Base-by-base conservation (phyloP, 2,888 invertebrate genomes). In the Leuctra nigra region DNA sequence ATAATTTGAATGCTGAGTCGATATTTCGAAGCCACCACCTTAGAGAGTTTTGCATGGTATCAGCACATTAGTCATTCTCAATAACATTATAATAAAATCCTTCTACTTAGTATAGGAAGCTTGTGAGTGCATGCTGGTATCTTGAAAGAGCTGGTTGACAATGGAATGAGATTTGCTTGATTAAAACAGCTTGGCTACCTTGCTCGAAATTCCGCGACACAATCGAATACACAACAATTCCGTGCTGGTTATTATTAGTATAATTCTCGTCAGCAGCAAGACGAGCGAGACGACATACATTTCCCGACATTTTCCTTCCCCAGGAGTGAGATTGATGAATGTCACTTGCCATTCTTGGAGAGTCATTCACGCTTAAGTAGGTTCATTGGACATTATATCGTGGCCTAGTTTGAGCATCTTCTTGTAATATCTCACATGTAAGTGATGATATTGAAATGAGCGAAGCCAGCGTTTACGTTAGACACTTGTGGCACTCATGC, bases 51-150 rank as follows among this genome's bases (percentile, higher is more conserved):
- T 44, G 56, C 56, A 56, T 56, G 56, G 53, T 41, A 33, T 53
- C 56, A 20, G 20, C n/a, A 56, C 53, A 56, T 56, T 56, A 56
- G 39, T 56, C 56, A 56, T 56, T 56, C 44, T 24, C 46, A 55
- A 48, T 56, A 52, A 56, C 35, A 56, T 56, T 52, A 56, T 41
- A 24, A 23, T 20, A 44, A 56, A 48, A 48, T 18, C 29, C 56
- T 29, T 33, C 33, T 50, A 33, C 33, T 50, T 50, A 35, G 50
- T 50, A 33, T 22, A 44, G 22, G 44, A 44, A 44, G n/a, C 22
- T 23, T 20, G n/a, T 29, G 7, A 29, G 11, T 7, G 6, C 29
- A 29, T 29, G 29, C 6, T 41, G 41, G 41, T 11, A n/a, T 18
- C 44, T 16, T 33, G 50, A 33, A 48, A 35, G 50, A 33, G 16